Evolutionary conservation across 2,888 invertebrate species (phyloP).

Genomic region (Eilema sororculum): DNA sequence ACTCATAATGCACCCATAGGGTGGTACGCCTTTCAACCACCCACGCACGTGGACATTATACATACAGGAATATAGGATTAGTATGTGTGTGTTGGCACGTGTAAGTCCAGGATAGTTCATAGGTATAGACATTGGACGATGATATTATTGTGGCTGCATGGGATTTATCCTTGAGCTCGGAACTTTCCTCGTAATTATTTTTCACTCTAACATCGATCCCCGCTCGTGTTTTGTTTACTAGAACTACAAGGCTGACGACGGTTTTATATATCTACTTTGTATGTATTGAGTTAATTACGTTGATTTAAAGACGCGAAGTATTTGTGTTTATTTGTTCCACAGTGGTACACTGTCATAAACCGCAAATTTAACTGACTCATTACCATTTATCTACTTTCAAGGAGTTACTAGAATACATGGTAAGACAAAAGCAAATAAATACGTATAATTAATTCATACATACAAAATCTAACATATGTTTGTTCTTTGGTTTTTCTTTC

Average conservation of each 20-base stretch:
- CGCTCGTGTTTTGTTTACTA: neutral
- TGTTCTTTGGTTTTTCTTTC: too few relatives aligned
- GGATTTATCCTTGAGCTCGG: slow-evolving; percentile 30
- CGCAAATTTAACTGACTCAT: slow-evolving; percentile 24
- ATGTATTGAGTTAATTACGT: neutral
- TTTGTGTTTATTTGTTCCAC: slow-evolving; percentile 9
- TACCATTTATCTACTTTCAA: slow-evolving; percentile 9
- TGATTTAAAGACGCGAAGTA: neutral
- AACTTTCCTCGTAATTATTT: slow-evolving; percentile 12
- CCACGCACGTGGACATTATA: slow-evolving; percentile 24
- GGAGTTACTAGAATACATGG: slow-evolving; percentile 8
- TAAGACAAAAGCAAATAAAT: neutral
- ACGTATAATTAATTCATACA: neutral
- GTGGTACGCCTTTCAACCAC: slow-evolving; percentile 38
- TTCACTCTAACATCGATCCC: slow-evolving; percentile 8
- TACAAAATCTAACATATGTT: too few relatives aligned
- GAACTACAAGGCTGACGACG: neutral
- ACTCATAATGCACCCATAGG: slow-evolving; percentile 36
- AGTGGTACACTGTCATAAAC: slow-evolving; percentile 5
- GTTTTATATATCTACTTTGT: neutral
- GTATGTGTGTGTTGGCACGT: slow-evolving; percentile 51
- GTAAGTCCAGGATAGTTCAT: slow-evolving; percentile 56
- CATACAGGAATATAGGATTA: slow-evolving; percentile 5
- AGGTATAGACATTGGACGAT: slow-evolving; percentile 30
- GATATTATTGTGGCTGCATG: slow-evolving; percentile 29